phyloP scores from a whole-genome alignment of 1,140 invertebrate genomes.

The Caenorhabditis remanei region DNA sequence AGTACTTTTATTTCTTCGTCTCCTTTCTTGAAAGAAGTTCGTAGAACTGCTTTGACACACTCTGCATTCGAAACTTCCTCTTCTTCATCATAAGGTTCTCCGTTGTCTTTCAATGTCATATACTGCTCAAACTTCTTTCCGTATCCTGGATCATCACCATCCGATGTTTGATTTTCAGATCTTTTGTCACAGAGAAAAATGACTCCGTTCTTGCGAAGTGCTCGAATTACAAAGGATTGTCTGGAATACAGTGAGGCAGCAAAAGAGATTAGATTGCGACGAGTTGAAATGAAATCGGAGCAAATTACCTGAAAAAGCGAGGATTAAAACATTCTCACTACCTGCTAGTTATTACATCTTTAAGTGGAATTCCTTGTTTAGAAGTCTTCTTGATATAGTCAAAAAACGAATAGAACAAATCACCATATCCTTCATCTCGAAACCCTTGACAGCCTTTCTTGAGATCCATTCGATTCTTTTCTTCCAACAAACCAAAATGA shows the following conservation, averaged over 20 bases:
- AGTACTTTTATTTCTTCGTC: background rate
- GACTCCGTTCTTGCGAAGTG: background rate
- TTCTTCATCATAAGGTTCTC: background rate
- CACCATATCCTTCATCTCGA: constrained; percentile 1
- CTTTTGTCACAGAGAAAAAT: background rate
- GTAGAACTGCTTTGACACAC: background rate
- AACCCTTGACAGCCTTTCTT: background rate
- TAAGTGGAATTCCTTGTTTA: background rate
- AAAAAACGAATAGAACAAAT: constrained; percentile 4
- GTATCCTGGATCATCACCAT: background rate
- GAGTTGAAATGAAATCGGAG: background rate
- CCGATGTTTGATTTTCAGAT: background rate
- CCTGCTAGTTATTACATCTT: background rate
- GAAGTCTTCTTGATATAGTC: background rate
- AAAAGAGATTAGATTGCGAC: background rate
- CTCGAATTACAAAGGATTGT: background rate
- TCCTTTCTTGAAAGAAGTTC: background rate
- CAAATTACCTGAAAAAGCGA: background rate
- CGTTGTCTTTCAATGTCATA: background rate
- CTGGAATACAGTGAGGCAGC: background rate
- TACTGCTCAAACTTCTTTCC: constrained; percentile 1
- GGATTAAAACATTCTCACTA: too few relatives aligned
- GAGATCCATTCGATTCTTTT: background rate
- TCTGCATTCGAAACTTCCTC: background rate
- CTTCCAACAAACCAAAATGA: background rate